A percentile compares a stretch with the other conserved stretches of the same genome.
Evolutionary conservation across 2,888 invertebrate genomes (phyloP).

Genomic region (Tachina lurida): DNA sequence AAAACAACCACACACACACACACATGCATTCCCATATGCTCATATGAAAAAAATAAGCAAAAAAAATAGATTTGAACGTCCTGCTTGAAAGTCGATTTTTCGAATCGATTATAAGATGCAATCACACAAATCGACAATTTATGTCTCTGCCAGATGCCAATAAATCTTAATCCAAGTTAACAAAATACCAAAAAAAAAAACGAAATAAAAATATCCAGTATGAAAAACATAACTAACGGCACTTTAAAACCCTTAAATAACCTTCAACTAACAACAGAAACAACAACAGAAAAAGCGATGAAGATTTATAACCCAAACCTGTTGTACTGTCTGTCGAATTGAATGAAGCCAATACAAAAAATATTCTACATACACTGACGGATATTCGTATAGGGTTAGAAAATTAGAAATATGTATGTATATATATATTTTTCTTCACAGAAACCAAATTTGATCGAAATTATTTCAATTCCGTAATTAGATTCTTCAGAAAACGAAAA

Average conservation of each 20-base stretch:
- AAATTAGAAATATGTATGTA: background rate
- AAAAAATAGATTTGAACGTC: constrained; percentile 16
- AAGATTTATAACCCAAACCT: constrained; percentile 69
- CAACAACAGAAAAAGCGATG: constrained; percentile 29
- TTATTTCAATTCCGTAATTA: too few relatives aligned
- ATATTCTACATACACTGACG: background rate
- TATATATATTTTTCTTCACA: too few relatives aligned
- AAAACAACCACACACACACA: background rate
- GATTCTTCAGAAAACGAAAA: too few relatives aligned
- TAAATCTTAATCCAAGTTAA: constrained; percentile 78
- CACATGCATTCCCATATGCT: background rate
- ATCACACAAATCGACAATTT: constrained; percentile 82
- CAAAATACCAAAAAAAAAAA: constrained; percentile 40
- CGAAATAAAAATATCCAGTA: constrained; percentile 16
- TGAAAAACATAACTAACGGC: constrained; percentile 60
- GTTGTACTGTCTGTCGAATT: constrained; percentile 48
- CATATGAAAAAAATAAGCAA: background rate
- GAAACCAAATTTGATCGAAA: too few relatives aligned
- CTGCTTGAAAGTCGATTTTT: constrained; percentile 74
- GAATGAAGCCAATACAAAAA: background rate
- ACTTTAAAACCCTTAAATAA: constrained; percentile 58
- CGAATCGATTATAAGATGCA: constrained; percentile 81
- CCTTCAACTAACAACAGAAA: constrained; percentile 32
- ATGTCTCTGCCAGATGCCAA: constrained; percentile 76
- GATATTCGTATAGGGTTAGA: background rate